Evolutionary conservation across 2,888 invertebrate species (phyloP), one percentile per base, ranked within the genome.

Genomic region (Parelbella ahira): DNA sequence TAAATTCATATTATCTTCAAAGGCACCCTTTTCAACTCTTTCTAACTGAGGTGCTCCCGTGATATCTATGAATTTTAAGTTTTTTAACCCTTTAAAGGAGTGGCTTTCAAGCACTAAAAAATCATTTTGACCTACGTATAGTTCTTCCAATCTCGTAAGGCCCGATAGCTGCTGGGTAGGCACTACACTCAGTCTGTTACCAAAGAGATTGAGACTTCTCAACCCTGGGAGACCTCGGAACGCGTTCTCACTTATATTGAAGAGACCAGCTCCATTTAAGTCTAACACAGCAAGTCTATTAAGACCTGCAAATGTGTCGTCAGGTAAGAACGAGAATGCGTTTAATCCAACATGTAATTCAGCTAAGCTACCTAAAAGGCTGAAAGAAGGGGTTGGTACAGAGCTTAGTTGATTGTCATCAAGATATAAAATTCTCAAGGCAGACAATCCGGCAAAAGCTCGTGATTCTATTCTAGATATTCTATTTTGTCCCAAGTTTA

Each of bases 271-370:
- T 53, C 94, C 94, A 55, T 92, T 92, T 50, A 96, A 83, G 70
- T 96, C 95, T 56, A 96, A 77, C 6, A 93, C 92, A 1, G 93
- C 90, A 10, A 96, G 81, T 45, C 92, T 91, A 51, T 91, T 92
- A 4, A 96, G 88, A 37, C 94, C 93, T 36, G 90, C 90, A 71
- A 96, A 96, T 6, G 94, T 92, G 52, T 94, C 94, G 53, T 93
- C 92, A 4, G 93, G 92, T 44, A 96, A 83, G 36, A 89, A 88
- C 7, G 93, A 90, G 67, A 96, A 95, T 0, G 92, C 93, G 67
- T 96, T 96, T 49, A 94, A 89, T 5, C 96, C 96, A 23, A 96
- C 90, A 63, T 94, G 95, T 5, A 96, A 81, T 71, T 96, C 96
- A 1, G 95, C 96, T 44, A 96, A 86, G 54, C 93, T 92, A 41